Evolutionary conservation across 2,888 invertebrate species (phyloP), one percentile per base, ranked within the genome.

Genomic region (Lypha dubia): DNA sequence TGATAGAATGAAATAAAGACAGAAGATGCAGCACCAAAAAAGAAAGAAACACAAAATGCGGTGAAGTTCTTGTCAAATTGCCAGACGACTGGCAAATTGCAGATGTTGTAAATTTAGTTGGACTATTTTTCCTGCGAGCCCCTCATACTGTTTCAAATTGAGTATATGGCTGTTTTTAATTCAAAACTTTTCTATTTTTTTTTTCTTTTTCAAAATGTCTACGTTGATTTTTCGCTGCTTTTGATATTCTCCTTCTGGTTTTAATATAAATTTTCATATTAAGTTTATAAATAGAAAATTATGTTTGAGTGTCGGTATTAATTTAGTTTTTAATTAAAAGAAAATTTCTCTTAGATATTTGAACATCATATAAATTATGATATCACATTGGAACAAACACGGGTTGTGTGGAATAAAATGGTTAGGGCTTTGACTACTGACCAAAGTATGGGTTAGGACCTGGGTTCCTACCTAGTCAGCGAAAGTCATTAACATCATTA

Each of bases 71-170:
- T 81, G 81, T 75, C 83, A 83, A 83, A 73, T 77, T 83, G 83
- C 83, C 83, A 83, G 83, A 73, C 83, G 83, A 67, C 79, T 79
- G 83, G 77, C 67, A 83, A 77, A 73, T 83, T 83, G 83, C 83
- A 83, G 71, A 73, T 83, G 71, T 67, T 83, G 73, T 74, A 73
- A 75, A 70, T 82, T 82, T 73, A 32, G 76, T 82, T 70, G 41
- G 65, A 28, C 63, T 22, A 53, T 75, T 46, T 38, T 28, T 13
- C 41, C 3, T 58, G 17, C 7, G 3, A 38, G 0, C 44, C 46
- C 38, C 11, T 5, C 46, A n/a, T 8, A n/a, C 24, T 17, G n/a
- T 5, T 9, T 32, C 63, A 44, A n/a, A n/a, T n/a, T n/a, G n/a
- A n/a, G 8, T 17, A 22, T 65, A 46, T 24, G 28, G 51, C 32